Evolutionary conservation across 2,888 invertebrate genomes (phyloP).

Genomic region (Andrena flavipes): DNA sequence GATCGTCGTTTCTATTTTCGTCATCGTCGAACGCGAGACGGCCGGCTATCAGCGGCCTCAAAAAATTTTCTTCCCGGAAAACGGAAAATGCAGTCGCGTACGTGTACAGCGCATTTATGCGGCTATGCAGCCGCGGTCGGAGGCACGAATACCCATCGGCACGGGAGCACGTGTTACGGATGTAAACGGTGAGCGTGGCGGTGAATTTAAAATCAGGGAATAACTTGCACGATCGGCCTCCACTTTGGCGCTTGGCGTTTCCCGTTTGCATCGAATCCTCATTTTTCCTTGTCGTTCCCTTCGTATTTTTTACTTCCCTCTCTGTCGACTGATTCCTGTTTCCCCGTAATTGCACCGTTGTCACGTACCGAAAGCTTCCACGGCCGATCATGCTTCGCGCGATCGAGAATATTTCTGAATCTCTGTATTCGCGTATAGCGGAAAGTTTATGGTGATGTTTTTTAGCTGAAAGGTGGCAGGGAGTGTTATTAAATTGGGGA

Average conservation of each 20-base stretch:
- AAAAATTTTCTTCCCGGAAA: constrained; percentile 46
- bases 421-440: not conserved
- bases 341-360: not conserved
- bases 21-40: not conserved
- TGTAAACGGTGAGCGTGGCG: constrained; percentile 70
- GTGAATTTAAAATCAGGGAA: constrained; percentile 71
- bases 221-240: constrained; percentile 62
- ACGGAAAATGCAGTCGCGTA: constrained; percentile 32
- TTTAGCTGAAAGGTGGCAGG: no score
- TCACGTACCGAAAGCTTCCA: not conserved
- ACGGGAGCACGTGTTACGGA: constrained; percentile 70
- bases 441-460: no score
- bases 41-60: constrained; percentile 7
- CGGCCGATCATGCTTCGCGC: no score
- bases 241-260: constrained; percentile 27
- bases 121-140: constrained; percentile 15
- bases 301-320: not conserved
- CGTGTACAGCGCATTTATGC: constrained; percentile 17
- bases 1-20: constrained; percentile 8
- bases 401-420: not conserved
- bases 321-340: constrained; percentile 3
- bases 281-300: constrained; percentile 11
- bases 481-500: no score
- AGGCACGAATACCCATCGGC: constrained; percentile 58
- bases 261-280: constrained; percentile 50